Evolutionary conservation across 1,140 invertebrate species (phyloP), one percentile per base, ranked within the genome.

Genomic region (Drosophila nikananu): DNA sequence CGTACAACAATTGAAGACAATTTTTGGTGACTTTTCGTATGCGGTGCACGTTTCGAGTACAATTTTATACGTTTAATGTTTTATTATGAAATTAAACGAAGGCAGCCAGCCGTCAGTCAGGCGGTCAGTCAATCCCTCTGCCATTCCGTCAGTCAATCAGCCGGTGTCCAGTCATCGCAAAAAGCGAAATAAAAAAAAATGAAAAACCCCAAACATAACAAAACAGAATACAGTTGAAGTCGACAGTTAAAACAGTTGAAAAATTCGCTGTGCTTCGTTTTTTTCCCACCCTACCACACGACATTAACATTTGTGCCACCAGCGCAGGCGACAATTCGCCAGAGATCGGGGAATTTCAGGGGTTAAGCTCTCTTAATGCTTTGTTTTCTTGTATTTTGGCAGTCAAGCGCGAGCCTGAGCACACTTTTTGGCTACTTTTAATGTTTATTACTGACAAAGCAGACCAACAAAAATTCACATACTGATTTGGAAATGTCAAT

Each of bases 1-100:
- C 54, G 9, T 66, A 62, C 66, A 73, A 67, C 77, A 81, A 81
- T 61, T 76, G 74, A 65, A 52, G 59, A 79, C 66, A 72, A 60
- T 82, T 73, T 81, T 81, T 62, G 42, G 63, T 84, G 72, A 77
- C 62, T 77, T 77, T 49, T 84, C 32, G 81, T 86, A 86, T 86
- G 72, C 81, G 72, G 64, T 48, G 64, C 81, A 86, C 82, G 82
- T 86, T 86, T 41, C 79, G 77, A 64, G 61, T 61, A 86, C 77
- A 86, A 84, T 84, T 84, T 84, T 84, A 84, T 84, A 84, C 81
- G 81, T 84, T 84, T 84, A 81, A 84, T 84, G 81, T 84, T 80
- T 84, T 84, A 84, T 84, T 84, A 84, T 84, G 81, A 84, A 84
- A 84, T 84, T 84, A 84, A 84, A 59, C 81, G 55, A 68, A 67